These are phyloP conservation scores for Myotis brandtii DNA, from an alignment of 2,113 vertebrate genomes.

Conservation along the genomic window DNA sequence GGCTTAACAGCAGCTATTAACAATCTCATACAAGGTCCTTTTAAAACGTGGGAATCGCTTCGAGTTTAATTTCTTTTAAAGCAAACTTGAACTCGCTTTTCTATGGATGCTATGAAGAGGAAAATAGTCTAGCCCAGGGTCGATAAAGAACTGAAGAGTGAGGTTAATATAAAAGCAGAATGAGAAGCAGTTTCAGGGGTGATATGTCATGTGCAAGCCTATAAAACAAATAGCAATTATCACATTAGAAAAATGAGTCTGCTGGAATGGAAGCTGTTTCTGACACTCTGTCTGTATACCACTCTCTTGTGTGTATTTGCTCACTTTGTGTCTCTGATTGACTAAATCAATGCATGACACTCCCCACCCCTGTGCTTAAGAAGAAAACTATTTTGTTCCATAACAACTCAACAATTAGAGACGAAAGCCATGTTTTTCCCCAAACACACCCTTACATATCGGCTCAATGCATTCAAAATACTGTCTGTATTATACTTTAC, in stretches of 20 bases:
- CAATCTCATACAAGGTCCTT: constrained; percentile 81
- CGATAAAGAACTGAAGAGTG: constrained; percentile 85
- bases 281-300: constrained; percentile 82
- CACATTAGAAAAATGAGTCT: constrained; percentile 84
- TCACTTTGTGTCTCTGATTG: constrained; percentile 79
- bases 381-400: constrained; percentile 78
- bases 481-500: neutral
- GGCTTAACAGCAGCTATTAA: constrained; percentile 77
- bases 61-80: constrained; percentile 84
- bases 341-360: constrained; percentile 77
- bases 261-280: constrained; percentile 76
- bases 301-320: constrained; percentile 71
- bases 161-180: constrained; percentile 86
- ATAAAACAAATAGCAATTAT: constrained; percentile 89
- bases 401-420: constrained; percentile 73
- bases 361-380: constrained; percentile 66
- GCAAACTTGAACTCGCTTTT: constrained; percentile 81
- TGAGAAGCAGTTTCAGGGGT: constrained; percentile 85
- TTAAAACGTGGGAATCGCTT: constrained; percentile 80
- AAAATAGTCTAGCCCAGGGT: constrained; percentile 85
- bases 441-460: constrained; percentile 50
- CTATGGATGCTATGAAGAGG: constrained; percentile 82
- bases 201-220: constrained; percentile 82
- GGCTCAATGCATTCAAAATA: constrained; percentile 39
- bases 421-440: constrained; percentile 50